Conservation (phyloP, 2,797 vertebrate species). For the Acestrorhynchus altus region DNA sequence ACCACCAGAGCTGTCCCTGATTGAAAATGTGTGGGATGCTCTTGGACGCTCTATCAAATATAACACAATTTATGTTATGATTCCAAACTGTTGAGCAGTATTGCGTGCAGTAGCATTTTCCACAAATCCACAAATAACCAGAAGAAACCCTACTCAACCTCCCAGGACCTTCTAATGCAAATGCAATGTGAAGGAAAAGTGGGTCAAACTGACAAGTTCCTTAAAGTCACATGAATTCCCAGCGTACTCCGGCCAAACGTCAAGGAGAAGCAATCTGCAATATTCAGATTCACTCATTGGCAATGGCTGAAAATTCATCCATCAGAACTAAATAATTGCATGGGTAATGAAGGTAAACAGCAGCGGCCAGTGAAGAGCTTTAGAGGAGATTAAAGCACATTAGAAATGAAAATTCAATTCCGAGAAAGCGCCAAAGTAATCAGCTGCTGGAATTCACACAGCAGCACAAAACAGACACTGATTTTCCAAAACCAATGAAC, state of each 20-base stretch:
- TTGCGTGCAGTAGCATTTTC: too few relatives aligned
- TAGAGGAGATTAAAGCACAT: neutral
- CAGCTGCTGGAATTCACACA: neutral
- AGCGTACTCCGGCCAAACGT: neutral
- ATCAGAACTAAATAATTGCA: conserved; percentile 11
- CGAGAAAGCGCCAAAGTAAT: neutral
- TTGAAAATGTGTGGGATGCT: too few relatives aligned
- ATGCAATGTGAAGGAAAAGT: neutral
- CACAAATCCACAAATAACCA: too few relatives aligned
- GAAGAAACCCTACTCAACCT: neutral
- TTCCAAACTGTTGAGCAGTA: too few relatives aligned
- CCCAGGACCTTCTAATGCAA: neutral
- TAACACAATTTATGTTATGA: too few relatives aligned
- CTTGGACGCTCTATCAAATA: too few relatives aligned
- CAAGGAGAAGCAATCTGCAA: conserved; percentile 1
- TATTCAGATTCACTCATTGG: conserved; percentile 8
- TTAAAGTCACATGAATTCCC: neutral
- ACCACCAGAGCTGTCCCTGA: too few relatives aligned
- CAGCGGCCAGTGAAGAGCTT: neutral
- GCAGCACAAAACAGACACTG: neutral
- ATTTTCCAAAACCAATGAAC: neutral
- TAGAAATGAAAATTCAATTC: neutral
- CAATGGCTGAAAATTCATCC: neutral
- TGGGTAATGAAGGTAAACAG: neutral
- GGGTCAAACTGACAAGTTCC: conserved; percentile 2